phyloP scores from a whole-genome alignment of 2,888 invertebrate species.

The Fragum fragum region DNA sequence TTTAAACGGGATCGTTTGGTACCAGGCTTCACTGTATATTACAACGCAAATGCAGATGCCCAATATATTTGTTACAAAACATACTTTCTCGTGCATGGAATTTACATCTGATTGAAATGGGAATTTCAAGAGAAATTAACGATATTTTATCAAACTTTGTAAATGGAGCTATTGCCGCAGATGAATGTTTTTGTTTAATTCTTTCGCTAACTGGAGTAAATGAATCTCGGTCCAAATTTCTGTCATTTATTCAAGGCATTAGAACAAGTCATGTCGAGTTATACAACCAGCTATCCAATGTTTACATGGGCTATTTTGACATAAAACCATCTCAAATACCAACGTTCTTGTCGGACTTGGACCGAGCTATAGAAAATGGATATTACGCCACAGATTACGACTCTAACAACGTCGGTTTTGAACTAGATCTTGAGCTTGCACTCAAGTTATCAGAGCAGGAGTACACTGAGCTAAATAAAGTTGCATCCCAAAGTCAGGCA shows the following conservation, averaged over 20 bases:
- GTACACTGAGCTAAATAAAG: constrained; percentile 5
- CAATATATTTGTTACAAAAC: background rate
- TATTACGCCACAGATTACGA: constrained; percentile 62
- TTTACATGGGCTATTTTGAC: constrained; percentile 65
- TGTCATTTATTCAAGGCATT: constrained; percentile 37
- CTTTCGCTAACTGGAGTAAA: constrained; percentile 69
- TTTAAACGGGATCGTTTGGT: background rate
- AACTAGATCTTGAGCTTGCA: constrained; percentile 70
- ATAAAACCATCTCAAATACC: constrained; percentile 32
- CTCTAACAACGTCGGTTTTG: constrained; percentile 51
- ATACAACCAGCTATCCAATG: constrained; percentile 52
- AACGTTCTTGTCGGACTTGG: constrained; percentile 53
- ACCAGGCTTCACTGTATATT: background rate
- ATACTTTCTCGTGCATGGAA: background rate
- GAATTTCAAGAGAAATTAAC: background rate
- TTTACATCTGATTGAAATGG: background rate
- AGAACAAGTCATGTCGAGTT: constrained; percentile 36
- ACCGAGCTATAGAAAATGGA: constrained; percentile 67
- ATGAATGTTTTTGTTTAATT: constrained; percentile 74
- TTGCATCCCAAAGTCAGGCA: background rate
- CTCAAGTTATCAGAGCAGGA: constrained; percentile 51
- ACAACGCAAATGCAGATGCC: background rate
- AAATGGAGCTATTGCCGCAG: constrained; percentile 47
- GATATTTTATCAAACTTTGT: constrained; percentile 45
- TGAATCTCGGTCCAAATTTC: constrained; percentile 53